A percentile compares a stretch with the other conserved stretches of the same genome.
These are phyloP conservation scores for Pasiphila rectangulata DNA, from an alignment of 2,888 invertebrate species.

Conservation along the genomic window DNA sequence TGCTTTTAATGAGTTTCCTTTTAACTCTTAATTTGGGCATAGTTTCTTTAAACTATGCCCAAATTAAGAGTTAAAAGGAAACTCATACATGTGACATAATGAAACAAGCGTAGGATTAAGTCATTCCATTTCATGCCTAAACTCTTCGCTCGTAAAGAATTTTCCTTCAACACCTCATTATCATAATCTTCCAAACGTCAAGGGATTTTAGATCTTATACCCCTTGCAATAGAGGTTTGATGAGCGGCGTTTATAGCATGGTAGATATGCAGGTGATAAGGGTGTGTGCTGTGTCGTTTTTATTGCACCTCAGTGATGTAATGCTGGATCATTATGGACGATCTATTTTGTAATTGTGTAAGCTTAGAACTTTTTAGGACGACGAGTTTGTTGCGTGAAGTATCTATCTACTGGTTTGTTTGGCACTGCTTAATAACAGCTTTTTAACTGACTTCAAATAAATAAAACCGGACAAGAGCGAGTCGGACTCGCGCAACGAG, in stretches of 20 bases:
- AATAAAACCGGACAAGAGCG: too few species aligned
- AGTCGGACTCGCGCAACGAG: too few species aligned
- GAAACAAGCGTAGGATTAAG: slow-evolving; percentile 4
- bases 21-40: not conserved
- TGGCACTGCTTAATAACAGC: too few species aligned
- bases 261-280: slow-evolving; percentile 25
- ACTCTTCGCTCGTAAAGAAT: slow-evolving; percentile 30
- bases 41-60: too few species aligned
- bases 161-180: slow-evolving; percentile 26
- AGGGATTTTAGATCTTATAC: slow-evolving; percentile 6
- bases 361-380: slow-evolving; percentile 23
- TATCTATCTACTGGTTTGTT: too few species aligned
- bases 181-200: not conserved
- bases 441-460: too few species aligned
- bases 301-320: slow-evolving; percentile 50
- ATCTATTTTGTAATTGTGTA: slow-evolving; percentile 31
- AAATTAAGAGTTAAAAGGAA: not conserved
- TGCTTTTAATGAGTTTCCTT: not conserved
- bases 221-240: slow-evolving; percentile 1
- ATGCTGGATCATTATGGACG: slow-evolving; percentile 32
- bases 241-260: not conserved
- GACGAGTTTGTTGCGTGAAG: too few species aligned
- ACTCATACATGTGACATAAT: slow-evolving; percentile 5
- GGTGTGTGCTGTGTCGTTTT: slow-evolving; percentile 39
- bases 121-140: slow-evolving; percentile 12